These are phyloP conservation scores for Talpa occidentalis DNA, from an alignment of 2,113 vertebrate genomes.

Conservation along the genomic window DNA sequence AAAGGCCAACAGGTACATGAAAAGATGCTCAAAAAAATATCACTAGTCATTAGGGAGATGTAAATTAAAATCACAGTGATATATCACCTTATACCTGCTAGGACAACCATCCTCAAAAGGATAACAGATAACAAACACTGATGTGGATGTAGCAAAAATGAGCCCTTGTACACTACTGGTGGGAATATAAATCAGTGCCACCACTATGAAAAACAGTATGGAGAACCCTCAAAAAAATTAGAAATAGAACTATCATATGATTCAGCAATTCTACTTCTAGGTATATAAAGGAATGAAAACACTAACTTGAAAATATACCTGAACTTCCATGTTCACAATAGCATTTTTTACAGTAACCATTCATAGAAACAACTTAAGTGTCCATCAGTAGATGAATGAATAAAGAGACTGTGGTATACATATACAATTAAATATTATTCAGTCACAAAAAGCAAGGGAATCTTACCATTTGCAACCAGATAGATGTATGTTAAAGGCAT, in stretches of 20 bases:
- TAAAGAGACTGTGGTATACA: background rate
- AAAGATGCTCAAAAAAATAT: background rate
- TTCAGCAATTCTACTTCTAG: background rate
- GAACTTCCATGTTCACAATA: background rate
- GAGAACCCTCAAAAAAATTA: background rate
- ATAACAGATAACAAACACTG: background rate
- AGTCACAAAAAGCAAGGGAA: too few species aligned
- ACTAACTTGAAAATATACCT: background rate
- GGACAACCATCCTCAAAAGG: background rate
- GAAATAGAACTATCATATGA: background rate
- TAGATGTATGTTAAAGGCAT: background rate
- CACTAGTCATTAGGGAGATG: too few species aligned
- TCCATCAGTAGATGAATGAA: background rate
- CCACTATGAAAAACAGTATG: background rate
- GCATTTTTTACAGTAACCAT: background rate
- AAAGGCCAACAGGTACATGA: background rate
- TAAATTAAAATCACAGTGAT: too few species aligned
- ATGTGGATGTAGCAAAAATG: background rate
- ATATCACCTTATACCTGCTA: too few species aligned
- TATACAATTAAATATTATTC: too few species aligned
- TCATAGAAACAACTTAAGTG: background rate
- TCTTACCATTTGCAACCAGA: too few species aligned
- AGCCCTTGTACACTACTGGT: background rate
- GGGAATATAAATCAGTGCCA: background rate
- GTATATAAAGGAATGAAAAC: background rate